Conservation (phyloP, 2,888 invertebrate species). For the Acanthosepion pharaonis region DNA sequence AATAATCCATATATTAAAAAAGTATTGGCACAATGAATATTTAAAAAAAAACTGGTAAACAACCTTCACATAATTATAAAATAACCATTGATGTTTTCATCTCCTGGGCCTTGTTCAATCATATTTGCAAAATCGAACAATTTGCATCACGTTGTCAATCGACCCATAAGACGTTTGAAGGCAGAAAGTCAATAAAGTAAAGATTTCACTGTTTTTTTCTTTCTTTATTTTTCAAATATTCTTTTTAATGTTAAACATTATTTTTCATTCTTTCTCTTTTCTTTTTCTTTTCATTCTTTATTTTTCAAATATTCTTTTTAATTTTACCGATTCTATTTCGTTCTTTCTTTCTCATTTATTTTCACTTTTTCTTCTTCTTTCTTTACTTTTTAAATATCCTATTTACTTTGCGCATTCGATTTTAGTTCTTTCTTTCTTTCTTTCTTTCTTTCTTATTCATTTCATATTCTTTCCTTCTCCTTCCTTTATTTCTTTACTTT, state of each 20-base stretch:
- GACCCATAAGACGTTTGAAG: not conserved
- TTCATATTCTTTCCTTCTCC: no score
- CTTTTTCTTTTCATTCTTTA: not conserved
- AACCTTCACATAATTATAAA: not conserved
- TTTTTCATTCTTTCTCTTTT: not conserved
- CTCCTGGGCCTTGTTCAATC: not conserved
- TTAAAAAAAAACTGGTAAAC: not conserved
- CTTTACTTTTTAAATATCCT: no score
- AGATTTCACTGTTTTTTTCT: not conserved
- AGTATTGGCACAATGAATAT: no score
- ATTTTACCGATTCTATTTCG: not conserved
- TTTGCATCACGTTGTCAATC: not conserved
- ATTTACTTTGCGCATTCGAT: no score
- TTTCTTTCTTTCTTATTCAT: no score
- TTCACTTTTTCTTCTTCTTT: no score
- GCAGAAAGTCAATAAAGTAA: not conserved
- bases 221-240: not conserved
- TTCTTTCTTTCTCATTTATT: not conserved
- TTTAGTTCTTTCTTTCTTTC: no score
- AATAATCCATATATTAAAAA: no score
- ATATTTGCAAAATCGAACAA: slow-evolving; percentile 33
- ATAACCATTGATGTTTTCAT: not conserved
- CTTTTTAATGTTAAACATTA: not conserved
- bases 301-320: not conserved
- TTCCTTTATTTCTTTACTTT: no score